phyloP scores from a whole-genome alignment of 2,888 invertebrate genomes.

The Drosophila atripex region DNA sequence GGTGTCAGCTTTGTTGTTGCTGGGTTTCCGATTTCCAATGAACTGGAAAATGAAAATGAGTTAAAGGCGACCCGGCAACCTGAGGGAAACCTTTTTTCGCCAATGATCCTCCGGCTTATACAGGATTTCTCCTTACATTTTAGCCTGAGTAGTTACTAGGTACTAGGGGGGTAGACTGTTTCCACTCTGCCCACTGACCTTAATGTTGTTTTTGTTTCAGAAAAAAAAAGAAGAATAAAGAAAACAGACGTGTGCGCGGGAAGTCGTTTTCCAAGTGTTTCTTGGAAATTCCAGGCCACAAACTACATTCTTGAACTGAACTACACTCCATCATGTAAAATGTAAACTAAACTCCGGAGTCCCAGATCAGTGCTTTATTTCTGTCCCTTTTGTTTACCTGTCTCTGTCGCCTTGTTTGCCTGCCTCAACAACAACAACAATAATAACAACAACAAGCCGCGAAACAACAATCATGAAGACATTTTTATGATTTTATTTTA shows the following conservation, averaged over 20 bases:
- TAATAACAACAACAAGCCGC: constrained; percentile 27
- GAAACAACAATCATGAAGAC: constrained; percentile 40
- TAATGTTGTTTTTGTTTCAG: constrained; percentile 2
- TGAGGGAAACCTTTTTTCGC: constrained; percentile 28
- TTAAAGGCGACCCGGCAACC: constrained; percentile 4
- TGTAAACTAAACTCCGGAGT: constrained; percentile 34
- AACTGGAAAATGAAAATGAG: constrained; percentile 39
- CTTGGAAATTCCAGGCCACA: constrained; percentile 38
- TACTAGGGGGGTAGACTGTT: neutral
- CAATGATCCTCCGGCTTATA: constrained; percentile 22
- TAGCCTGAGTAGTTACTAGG: neutral
- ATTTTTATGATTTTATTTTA: constrained; percentile 77
- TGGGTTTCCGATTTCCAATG: constrained; percentile 49
- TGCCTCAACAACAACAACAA: constrained; percentile 40
- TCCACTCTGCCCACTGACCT: neutral
- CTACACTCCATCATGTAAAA: constrained; percentile 46
- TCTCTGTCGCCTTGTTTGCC: constrained; percentile 24
- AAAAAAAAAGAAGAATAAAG: no score
- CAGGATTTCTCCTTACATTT: constrained; percentile 25
- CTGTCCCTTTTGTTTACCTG: constrained; percentile 1
- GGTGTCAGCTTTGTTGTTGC: constrained; percentile 35
- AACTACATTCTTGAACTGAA: constrained; percentile 37
- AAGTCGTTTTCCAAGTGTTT: constrained; percentile 47
- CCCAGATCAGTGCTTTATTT: neutral
- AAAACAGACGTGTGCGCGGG: constrained; percentile 29